These are phyloP conservation scores for Cercopithecus neglectus DNA, from an alignment of 2,797 vertebrate genomes.

Conservation along the genomic window DNA sequence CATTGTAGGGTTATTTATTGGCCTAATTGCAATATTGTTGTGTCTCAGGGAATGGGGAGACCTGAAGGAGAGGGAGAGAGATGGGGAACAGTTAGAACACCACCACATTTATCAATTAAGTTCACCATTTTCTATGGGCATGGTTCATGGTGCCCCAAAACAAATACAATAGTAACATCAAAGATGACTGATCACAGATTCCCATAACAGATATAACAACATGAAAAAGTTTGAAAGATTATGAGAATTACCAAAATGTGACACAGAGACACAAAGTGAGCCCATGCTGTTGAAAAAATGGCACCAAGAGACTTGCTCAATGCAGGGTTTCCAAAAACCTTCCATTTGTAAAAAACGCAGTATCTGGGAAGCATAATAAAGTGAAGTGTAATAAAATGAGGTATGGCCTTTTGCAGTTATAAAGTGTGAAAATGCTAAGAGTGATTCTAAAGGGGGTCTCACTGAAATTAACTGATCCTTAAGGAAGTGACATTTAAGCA, in stretches of 20 bases:
- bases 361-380: not conserved
- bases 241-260: not conserved
- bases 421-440: not conserved
- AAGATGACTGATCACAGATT: not conserved
- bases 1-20: not conserved
- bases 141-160: not conserved
- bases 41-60: not conserved
- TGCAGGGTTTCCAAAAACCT: not conserved
- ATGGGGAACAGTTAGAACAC: not conserved
- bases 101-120: not conserved
- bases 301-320: not conserved
- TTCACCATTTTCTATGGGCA: not conserved
- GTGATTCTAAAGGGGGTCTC: not conserved
- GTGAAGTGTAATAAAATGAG: not conserved
- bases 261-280: not conserved
- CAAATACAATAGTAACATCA: not conserved
- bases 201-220: not conserved
- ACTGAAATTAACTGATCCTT: not conserved
- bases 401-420: not conserved
- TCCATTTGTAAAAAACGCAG: not conserved
- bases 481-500: not conserved
- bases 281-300: not conserved
- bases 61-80: not conserved
- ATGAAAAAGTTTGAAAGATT: not conserved
- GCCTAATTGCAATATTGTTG: not conserved